Evolutionary conservation across 2,797 vertebrate genomes (phyloP), one percentile per base, ranked within the genome.

Genomic region (Telmatherina bonti): DNA sequence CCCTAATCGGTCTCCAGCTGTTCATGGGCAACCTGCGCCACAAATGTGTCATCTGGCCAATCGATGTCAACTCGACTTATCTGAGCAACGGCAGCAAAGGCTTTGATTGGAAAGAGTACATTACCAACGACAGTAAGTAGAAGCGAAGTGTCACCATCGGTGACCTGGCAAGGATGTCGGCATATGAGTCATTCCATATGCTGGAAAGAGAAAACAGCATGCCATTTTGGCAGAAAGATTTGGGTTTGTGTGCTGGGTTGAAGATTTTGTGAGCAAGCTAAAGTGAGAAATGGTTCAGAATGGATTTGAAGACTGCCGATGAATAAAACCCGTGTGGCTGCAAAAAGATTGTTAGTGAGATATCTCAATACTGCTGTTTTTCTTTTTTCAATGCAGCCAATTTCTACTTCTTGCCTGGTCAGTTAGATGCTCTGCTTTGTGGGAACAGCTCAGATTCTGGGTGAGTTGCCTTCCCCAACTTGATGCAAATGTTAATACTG

Each of bases 21-120:
- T 99, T 99, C 87, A 99, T 99, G 98, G 98, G 98, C 55, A 99
- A 99, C 88, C 90, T 99, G 66, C 96, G 98, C 36, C 96, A 99
- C 77, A 99, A 99, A 68, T 99, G 98, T 87, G 97, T 99, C 33
- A 76, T 97, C 77, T 99, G 97, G 98, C 98, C 98, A 47, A 95
- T 99, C 78, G 96, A 98, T 81, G 88, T 92, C 62, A 97, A 96
- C 0, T 96, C 96, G 75, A 94, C 80, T 22, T 95, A 94, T 83
- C 93, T 95, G 74, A 86, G 92, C 86, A 98, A 99, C 0, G 94
- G 96, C 92, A 96, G 94, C 64, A 95, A 76, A 88, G 93, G 93
- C 85, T 97, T 99, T 26, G 94, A 98, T 86, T 99, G 96, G 95
- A 86, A 95, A 8, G 97, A 97, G 51, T 99, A 99, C 94, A 97